Evolutionary conservation across 2,797 vertebrate species (phyloP).

Genomic region (Pitangus sulphuratus): DNA sequence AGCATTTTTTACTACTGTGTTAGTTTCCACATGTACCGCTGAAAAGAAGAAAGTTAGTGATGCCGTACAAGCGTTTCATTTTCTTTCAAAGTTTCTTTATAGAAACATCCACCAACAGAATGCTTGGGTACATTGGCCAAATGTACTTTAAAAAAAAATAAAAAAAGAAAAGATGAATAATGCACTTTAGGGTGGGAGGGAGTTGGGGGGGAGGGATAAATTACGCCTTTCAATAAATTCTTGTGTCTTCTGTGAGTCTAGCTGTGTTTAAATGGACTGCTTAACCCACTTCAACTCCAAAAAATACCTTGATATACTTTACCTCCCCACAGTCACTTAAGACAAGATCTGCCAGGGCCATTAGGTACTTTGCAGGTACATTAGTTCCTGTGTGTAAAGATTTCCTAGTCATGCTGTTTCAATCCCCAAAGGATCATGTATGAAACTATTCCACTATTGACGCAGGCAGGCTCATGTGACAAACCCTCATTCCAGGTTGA

Average conservation of each 20-base stretch:
- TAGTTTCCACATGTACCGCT: not conserved
- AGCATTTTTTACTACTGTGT: not conserved
- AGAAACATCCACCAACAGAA: not conserved
- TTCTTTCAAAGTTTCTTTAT: not conserved
- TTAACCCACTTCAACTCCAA: not conserved
- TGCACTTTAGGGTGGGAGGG: accelerated
- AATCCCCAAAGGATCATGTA: not conserved
- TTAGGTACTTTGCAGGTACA: not conserved
- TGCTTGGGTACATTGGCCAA: not conserved
- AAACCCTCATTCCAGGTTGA: not conserved
- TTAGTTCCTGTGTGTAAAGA: not conserved
- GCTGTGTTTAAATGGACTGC: not conserved
- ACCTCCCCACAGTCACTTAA: not conserved
- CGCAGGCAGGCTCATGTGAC: not conserved
- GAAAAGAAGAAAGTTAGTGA: not conserved
- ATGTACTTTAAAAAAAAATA: not conserved
- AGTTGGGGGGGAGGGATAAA: accelerated
- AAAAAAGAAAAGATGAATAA: not conserved
- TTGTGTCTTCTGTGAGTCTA: not conserved
- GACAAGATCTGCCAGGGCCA: not conserved
- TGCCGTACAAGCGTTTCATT: not conserved
- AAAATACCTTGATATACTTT: not conserved
- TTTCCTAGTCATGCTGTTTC: not conserved
- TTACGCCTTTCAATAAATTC: not conserved
- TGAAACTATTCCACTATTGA: not conserved